Evolutionary conservation across 2,888 invertebrate species (phyloP), one percentile per base, ranked within the genome.

Genomic region (Oeneis ivallda): DNA sequence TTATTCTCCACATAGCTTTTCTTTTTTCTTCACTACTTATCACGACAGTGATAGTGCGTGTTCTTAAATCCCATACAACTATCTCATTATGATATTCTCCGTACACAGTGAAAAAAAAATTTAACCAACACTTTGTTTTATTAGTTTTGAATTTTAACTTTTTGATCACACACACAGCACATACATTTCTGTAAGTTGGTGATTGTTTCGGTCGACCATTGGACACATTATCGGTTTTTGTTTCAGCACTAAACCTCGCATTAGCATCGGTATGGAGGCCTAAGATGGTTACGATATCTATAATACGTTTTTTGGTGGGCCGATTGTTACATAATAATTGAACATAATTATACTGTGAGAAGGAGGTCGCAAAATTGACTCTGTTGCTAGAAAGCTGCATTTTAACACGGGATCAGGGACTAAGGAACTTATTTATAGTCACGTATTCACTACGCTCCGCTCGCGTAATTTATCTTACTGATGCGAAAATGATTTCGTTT

Each of bases 381-480:
- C 91, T 85, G 73, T 75, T 86, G 15, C 83, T 83, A 60, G 90
- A 82, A 69, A 88, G 71, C 70, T 89, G 91, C 91, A 91, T 91
- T 69, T 77, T 67, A 39, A 9, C 17, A 39, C 17, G 8, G 6
- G 15, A 53, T 49, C 61, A 61, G 61, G 47, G 9, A 17, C 34
- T 15, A 65, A 34, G 19, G 2, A 34, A 34, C 61, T 50, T 65
- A 67, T 49, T 64, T 47, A n/a, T n/a, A 68, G 75, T 74, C 76
- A 72, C 76, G 75, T 76, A 72, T 65, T 71, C 72, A 69, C 66
- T 71, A 63, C 71, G 61, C 68, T 70, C 71, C 71, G 61, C 69
- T 70, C 71, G 70, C 66, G 72, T 65, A 70, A n/a, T 71, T 71
- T 82, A 83, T 85, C 84, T 77, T 68, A 74, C 74, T 76, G 76